These are phyloP conservation scores for Ciconia nigra DNA, from an alignment of 2,797 vertebrate genomes.

Conservation along the genomic window DNA sequence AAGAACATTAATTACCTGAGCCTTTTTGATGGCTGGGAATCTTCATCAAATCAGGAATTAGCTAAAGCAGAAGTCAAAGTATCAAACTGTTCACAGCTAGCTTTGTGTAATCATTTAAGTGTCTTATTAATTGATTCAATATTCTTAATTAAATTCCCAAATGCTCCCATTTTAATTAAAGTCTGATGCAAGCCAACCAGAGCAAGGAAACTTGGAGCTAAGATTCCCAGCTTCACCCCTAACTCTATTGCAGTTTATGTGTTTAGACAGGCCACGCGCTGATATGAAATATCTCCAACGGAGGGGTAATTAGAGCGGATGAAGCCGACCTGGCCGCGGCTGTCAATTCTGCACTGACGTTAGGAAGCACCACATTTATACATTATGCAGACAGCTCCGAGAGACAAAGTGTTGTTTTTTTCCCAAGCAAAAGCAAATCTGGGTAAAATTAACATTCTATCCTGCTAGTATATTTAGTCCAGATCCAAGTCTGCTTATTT, in stretches of 20 bases:
- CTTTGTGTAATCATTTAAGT: background rate
- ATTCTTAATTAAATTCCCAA: background rate
- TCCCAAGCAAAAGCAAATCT: slow-evolving; percentile 15
- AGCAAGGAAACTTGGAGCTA: background rate
- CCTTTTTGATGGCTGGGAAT: background rate
- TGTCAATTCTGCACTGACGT: background rate
- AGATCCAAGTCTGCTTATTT: slow-evolving; percentile 30
- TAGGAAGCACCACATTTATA: background rate
- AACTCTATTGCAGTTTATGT: fast-evolving
- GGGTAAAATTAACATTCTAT: slow-evolving; percentile 46
- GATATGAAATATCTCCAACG: background rate
- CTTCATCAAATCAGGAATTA: background rate
- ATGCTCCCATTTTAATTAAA: background rate
- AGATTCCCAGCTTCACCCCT: background rate
- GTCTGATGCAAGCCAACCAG: background rate
- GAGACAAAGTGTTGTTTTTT: background rate
- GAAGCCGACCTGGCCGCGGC: background rate
- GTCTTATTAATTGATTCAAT: background rate
- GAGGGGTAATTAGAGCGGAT: background rate
- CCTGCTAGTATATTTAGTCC: background rate
- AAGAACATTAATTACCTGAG: background rate
- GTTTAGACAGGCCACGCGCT: background rate
- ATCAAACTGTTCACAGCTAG: background rate
- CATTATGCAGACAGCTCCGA: background rate
- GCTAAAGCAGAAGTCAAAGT: background rate